Base-by-base conservation (phyloP, 2,888 invertebrate species). In the Pterobdella sp. region DNA sequence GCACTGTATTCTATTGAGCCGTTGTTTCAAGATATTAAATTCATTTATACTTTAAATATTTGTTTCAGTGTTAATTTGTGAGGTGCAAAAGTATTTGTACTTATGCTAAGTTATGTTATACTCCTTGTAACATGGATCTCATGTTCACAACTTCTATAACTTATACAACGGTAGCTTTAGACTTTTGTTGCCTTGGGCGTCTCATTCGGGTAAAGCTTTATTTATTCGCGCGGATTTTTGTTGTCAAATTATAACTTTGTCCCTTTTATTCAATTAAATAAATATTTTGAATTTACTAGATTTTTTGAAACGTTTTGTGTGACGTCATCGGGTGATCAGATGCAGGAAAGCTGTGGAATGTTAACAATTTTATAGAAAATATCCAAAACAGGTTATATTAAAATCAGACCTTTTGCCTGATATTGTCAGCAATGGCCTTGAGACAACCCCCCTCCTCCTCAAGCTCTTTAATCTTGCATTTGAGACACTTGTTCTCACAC, bases 401-500 rank as follows among this genome's bases (percentile, higher is more conserved):
- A 49, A 14, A 14, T 14, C 64, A 14, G 18, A 71, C 71, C 71
- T 71, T 71, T 31, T 71, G 71, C 18, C 71, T 52, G 63, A 71
- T 71, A 63, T 71, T 71, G 63, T 71, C 71, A 63, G 71, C 71
- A 34, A 71, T 60, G 35, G 71, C 56, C 36, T 71, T 71, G 63
- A 71, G 71, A 63, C 71, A 71, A 37, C 60, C 36, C 3, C 56
- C 71, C 63, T 71, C 71, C 22, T 71, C 71, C 26, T 71, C 71
- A 22, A 71, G 71, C 63, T 71, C 71, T 36, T 71, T 71, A 63
- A 71, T 71, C 71, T 71, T 71, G 63, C 71, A 71, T 36, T 71
- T 71, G 63, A 71, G 63, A 32, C 71, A 71, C 52, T 71, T 71
- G 63, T 71, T 71, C 63, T 71, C 71, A 37, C 71, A 71, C 31